phyloP scores from a whole-genome alignment of 2,888 invertebrate genomes.

The Chrysodeixis includens region DNA sequence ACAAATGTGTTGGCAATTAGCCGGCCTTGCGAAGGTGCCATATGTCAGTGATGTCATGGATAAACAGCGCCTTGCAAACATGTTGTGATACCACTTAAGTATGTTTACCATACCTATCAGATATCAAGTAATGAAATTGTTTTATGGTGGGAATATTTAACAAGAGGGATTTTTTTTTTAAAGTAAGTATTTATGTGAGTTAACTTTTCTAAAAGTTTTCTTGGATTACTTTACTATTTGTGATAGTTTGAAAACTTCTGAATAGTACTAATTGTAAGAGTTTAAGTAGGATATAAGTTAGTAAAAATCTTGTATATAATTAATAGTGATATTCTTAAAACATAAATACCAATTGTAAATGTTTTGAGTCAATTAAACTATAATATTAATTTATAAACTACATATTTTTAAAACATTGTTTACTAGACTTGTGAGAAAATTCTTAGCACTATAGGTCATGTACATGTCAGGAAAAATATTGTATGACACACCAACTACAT shows the following conservation, averaged over 20 bases:
- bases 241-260: too few relatives aligned
- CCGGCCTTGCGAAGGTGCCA: conserved; percentile 41
- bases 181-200: too few relatives aligned
- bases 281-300: too few relatives aligned
- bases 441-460: conserved; percentile 36
- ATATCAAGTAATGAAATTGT: neutral
- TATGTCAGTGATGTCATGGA: conserved; percentile 42
- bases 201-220: too few relatives aligned
- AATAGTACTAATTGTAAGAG: too few relatives aligned
- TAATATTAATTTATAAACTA: neutral
- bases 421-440: conserved; percentile 29
- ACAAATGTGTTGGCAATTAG: conserved; percentile 39
- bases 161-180: too few relatives aligned
- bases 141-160: too few relatives aligned
- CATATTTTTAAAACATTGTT: neutral
- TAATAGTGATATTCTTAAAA: too few relatives aligned
- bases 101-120: conserved; percentile 6
- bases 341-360: too few relatives aligned
- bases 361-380: too few relatives aligned
- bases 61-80: conserved; percentile 19
- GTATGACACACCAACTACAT: conserved; percentile 24
- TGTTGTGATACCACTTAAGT: conserved; percentile 14
- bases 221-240: too few relatives aligned
- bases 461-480: conserved; percentile 29
- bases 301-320: too few relatives aligned